Base-by-base conservation (phyloP, 1,140 invertebrate genomes). In the Drosophila watanabei region DNA sequence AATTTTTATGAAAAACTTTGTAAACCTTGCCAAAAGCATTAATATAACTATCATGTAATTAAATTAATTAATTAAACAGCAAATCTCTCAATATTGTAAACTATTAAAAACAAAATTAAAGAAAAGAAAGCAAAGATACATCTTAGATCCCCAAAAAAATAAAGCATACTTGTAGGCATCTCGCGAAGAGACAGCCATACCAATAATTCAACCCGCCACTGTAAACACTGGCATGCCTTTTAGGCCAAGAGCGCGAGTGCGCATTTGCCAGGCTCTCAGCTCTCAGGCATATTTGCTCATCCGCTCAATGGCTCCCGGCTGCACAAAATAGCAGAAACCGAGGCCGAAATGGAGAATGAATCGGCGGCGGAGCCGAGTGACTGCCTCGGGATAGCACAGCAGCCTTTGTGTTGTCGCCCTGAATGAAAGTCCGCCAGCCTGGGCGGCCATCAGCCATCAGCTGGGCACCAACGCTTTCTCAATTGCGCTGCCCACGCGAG, bases 381-480 rank as follows among this genome's bases (percentile, higher is more conserved):
- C 49, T 18, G 18, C 9, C 54, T 56, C 66, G 64, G 37, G 60
- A 35, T 16, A 39, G 46, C 56, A 57, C 54, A 57, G 75, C 78
- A 63, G 63, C 51, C 51, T 18, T 81, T 87, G 84, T 77, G 63
- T 77, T 80, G 66, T 69, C 69, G 79, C 82, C 89, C 86, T 90
- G 86, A 90, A 90, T 90, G 86, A 89, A 89, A 85, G 82, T 90
- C 84, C 75, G 68, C 69, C 68, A 69, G 39, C 63, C 62, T 66
- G 48, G 61, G 51, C 37, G 28, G 65, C 65, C 72, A 81, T 76
- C 70, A 52, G 64, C 75, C 75, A 90, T 85, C 86, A 90, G 86
- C 86, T 80, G 80, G 70, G 71, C 75, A 82, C 71, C 83, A 89
- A 82, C 86, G 80, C 62, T 76, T 89, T 89, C 78, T 85, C 81